Percentiles rank a stretch among this genome's conserved stretches.
Evolutionary conservation across 1,140 invertebrate genomes (phyloP).

Genomic region (Onthophagus taurus): DNA sequence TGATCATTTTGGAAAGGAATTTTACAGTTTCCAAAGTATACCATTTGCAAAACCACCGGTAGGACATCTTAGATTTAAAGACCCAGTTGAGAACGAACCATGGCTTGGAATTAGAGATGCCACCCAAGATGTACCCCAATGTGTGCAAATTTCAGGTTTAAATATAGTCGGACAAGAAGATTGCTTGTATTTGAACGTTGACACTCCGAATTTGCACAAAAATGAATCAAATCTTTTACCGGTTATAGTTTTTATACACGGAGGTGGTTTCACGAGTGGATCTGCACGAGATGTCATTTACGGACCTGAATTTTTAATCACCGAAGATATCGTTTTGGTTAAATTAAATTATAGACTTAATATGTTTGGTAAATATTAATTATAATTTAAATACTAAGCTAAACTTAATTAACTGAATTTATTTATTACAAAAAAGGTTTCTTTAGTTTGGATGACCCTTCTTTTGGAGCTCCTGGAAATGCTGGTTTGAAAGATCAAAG

Average conservation of each 20-base stretch:
- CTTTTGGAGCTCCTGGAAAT: background rate
- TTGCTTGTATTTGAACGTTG: conserved; percentile 10
- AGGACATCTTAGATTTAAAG: conserved; percentile 10
- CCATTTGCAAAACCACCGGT: conserved; percentile 6
- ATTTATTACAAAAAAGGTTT: background rate
- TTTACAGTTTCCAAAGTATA: conserved; percentile 3
- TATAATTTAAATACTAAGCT: too few relatives aligned
- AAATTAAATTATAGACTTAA: conserved; percentile 43
- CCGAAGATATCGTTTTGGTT: conserved; percentile 44
- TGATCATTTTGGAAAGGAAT: too few relatives aligned
- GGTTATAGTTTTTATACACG: conserved; percentile 59
- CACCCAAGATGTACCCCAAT: conserved; percentile 3
- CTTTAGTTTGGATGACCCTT: background rate
- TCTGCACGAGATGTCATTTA: conserved; percentile 43
- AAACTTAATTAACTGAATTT: conserved; percentile 22
- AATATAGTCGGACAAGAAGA: conserved; percentile 9
- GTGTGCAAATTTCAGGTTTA: background rate
- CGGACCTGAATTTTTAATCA: conserved; percentile 53
- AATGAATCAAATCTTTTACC: too few relatives aligned
- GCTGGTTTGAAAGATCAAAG: conserved; percentile 11
- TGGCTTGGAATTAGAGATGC: conserved; percentile 9
- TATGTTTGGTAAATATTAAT: too few relatives aligned
- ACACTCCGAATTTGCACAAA: conserved; percentile 8
- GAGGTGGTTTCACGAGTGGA: conserved; percentile 48
- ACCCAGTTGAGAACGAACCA: background rate